Evolutionary conservation across 2,113 vertebrate genomes (phyloP).

Genomic region (Thomomys bottae): DNA sequence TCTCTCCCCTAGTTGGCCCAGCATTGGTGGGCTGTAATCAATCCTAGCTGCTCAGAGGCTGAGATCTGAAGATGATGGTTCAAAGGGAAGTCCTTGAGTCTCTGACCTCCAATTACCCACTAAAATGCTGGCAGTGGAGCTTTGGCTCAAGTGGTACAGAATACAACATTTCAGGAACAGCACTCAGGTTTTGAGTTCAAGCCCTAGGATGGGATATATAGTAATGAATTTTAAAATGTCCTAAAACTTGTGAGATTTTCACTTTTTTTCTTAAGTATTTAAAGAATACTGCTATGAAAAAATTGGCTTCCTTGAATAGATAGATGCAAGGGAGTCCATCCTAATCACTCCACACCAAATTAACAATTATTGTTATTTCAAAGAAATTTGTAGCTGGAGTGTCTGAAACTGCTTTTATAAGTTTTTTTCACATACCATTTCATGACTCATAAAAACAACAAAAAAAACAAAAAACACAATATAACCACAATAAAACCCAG

Average conservation of each 20-base stretch:
- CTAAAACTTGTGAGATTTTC: constrained; percentile 15
- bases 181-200: too few relatives aligned
- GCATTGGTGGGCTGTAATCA: too few relatives aligned
- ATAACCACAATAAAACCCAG: rapidly evolving
- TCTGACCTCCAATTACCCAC: too few relatives aligned
- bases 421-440: neutral
- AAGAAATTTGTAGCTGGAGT: constrained; percentile 16
- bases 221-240: neutral
- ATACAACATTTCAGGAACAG: too few relatives aligned
- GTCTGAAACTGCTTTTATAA: neutral
- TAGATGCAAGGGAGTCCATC: neutral
- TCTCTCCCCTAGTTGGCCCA: too few relatives aligned
- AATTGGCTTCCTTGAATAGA: constrained; percentile 42
- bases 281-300: neutral
- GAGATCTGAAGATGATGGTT: too few relatives aligned
- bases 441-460: neutral
- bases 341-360: neutral
- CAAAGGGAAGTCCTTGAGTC: too few relatives aligned
- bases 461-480: too few relatives aligned
- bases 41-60: too few relatives aligned
- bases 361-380: constrained; percentile 27
- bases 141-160: too few relatives aligned
- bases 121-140: too few relatives aligned
- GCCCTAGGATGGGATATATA: too few relatives aligned
- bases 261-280: neutral